These are phyloP conservation scores for Leptosomus discolor DNA, from an alignment of 2,113 vertebrate genomes.

Conservation along the genomic window DNA sequence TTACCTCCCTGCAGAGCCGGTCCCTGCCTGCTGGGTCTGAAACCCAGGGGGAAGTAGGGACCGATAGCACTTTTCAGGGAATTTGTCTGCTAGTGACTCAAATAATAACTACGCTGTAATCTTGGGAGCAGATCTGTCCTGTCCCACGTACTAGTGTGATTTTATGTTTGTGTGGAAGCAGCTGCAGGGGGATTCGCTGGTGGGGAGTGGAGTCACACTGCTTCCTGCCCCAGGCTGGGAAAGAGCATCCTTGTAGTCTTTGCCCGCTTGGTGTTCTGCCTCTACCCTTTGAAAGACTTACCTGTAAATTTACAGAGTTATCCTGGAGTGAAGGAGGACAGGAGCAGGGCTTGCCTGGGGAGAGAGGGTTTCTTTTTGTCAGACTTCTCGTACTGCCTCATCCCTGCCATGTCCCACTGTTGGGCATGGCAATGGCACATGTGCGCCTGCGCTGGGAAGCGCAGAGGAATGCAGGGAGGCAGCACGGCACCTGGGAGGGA, in stretches of 20 bases:
- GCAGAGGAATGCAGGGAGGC: background rate
- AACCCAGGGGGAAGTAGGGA: background rate
- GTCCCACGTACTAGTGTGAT: fast-evolving
- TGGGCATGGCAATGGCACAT: fast-evolving
- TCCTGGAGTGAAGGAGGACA: background rate
- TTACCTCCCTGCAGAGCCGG: fast-evolving
- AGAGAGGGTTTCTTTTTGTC: background rate
- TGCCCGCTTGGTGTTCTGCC: fast-evolving
- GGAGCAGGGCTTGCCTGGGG: fast-evolving
- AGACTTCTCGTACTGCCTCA: background rate
- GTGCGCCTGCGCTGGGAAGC: background rate
- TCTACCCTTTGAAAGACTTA: fast-evolving
- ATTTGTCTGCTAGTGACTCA: background rate
- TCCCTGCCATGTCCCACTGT: fast-evolving
- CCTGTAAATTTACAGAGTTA: too few species aligned
- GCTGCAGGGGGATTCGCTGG: fast-evolving
- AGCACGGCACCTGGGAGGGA: background rate
- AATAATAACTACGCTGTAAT: too few species aligned
- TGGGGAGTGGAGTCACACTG: fast-evolving
- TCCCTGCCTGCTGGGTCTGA: background rate
- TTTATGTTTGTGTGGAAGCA: background rate
- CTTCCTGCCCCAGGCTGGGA: background rate
- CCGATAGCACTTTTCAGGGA: background rate
- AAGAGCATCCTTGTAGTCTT: background rate
- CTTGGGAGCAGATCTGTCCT: background rate